These are phyloP conservation scores for Catharus fuscescens DNA, from an alignment of 2,113 vertebrate species.

Conservation along the genomic window DNA sequence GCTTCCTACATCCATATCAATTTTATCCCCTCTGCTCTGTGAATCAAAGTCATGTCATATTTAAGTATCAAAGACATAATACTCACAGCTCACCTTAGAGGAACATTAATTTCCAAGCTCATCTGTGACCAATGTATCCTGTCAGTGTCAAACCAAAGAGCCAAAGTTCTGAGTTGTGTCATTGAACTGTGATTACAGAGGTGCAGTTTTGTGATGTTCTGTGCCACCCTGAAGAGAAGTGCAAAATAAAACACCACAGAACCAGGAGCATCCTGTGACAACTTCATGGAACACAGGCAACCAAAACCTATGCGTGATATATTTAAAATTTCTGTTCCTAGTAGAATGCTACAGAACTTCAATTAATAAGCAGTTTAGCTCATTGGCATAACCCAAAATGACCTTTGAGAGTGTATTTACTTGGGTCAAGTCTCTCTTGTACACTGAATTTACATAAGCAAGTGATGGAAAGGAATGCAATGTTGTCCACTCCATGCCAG, in stretches of 20 bases:
- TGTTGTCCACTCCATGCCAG: neutral
- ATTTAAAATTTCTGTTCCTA: slow-evolving; percentile 22
- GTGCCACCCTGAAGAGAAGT: neutral
- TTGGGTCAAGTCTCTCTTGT: neutral
- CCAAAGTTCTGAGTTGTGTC: neutral
- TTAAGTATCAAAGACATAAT: neutral
- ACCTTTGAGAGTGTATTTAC: neutral
- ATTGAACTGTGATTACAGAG: slow-evolving; percentile 12
- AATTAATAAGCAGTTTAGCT: slow-evolving; percentile 2
- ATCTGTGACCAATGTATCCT: neutral
- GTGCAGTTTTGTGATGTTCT: neutral
- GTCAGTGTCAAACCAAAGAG: neutral
- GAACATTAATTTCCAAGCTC: neutral
- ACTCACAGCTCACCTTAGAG: neutral
- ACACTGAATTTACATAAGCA: neutral
- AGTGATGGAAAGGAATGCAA: neutral
- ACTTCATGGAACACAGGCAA: neutral
- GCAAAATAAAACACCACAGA: slow-evolving; percentile 16
- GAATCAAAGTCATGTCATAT: neutral
- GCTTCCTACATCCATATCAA: neutral
- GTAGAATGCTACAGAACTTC: neutral
- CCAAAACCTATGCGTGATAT: neutral
- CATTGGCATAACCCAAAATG: neutral
- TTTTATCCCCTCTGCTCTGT: neutral
- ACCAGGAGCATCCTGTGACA: neutral